A percentile compares a stretch with the other conserved stretches of the same genome.
Evolutionary conservation across 1,140 invertebrate species (phyloP).

Genomic region (Centruroides vittatus): DNA sequence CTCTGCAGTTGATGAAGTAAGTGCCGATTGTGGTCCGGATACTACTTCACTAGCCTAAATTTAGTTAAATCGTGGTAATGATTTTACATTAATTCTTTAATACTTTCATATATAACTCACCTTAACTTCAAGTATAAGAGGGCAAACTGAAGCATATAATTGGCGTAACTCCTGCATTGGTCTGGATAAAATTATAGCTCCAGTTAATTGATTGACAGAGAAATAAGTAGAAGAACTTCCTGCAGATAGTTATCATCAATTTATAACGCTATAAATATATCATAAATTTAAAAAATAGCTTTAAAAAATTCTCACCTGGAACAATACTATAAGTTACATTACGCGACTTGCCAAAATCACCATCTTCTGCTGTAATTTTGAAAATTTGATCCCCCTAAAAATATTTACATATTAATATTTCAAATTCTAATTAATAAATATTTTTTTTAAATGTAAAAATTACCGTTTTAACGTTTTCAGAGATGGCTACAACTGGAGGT

Average conservation of each 20-base stretch:
- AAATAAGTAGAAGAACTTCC: neutral
- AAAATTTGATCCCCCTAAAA: slow-evolving; percentile 44
- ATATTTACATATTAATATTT: slow-evolving; percentile 21
- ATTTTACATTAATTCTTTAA: too few species aligned
- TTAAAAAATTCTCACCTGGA: slow-evolving; percentile 61
- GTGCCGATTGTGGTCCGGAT: neutral
- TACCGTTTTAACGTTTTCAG: slow-evolving; percentile 37
- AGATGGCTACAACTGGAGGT: slow-evolving; percentile 58
- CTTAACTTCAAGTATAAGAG: neutral
- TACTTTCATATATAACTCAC: neutral
- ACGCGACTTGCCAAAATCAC: slow-evolving; percentile 66
- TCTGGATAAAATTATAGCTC: slow-evolving; percentile 50
- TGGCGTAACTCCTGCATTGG: slow-evolving; percentile 32
- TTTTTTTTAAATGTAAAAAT: slow-evolving; percentile 5
- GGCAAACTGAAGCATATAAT: neutral
- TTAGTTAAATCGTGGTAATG: neutral
- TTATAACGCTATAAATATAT: too few species aligned
- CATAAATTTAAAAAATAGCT: too few species aligned
- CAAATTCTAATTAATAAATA: slow-evolving; percentile 1
- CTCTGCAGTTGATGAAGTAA: slow-evolving; percentile 8
- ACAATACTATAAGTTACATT: slow-evolving; percentile 66
- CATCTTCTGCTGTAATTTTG: slow-evolving; percentile 69
- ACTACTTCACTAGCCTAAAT: neutral
- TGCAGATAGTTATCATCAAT: too few species aligned
- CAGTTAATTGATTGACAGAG: slow-evolving; percentile 7